Base-by-base conservation (phyloP, 2,113 vertebrate species). In the Acinonyx jubatus region DNA sequence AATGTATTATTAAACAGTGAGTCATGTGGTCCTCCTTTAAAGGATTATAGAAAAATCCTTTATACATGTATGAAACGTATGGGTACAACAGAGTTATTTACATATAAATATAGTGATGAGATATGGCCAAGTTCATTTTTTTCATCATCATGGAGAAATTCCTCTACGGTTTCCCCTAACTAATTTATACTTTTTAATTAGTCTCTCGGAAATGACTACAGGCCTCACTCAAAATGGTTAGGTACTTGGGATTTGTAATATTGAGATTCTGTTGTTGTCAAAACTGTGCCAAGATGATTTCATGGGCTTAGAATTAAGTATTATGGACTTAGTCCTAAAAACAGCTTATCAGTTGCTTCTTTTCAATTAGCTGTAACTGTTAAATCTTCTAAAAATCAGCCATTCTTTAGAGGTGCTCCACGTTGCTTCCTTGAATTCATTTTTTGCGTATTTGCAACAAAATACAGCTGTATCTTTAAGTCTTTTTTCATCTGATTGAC, bases 131-230 rank as follows among this genome's bases (percentile, higher is more conserved):
- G 36, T 94, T 96, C 91, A 93, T 83, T 93, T 90, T 93, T 88
- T 89, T 80, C 36, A 94, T 93, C 83, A 45, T 95, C 68, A 63
- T n/a, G 19, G 55, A 78, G 48, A 97, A 89, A 91, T 97, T 97
- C 68, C 33, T 95, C 57, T 71, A 63, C n/a, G 80, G 71, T 94
- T 55, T 94, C 52, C 57, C 48, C 2, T 78, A 86, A 45, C 71
- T 66, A 78, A 94, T 95, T 97, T 86, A 69, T 74, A 89, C 86
- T 93, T 97, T 96, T 71, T 90, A 97, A 96, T 96, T 92, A 85
- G 80, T 91, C 31, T 90, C 78, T 93, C 81, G 27, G 38, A 86
- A 94, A 57, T 61, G n/a, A 90, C n/a, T 78, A 27, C n/a, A n/a
- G 81, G 38, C 45, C 21, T 93, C 66, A n/a, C 10, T 94, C 78